phyloP scores from a whole-genome alignment of 2,888 invertebrate genomes.

The Hyposoter didymator region DNA sequence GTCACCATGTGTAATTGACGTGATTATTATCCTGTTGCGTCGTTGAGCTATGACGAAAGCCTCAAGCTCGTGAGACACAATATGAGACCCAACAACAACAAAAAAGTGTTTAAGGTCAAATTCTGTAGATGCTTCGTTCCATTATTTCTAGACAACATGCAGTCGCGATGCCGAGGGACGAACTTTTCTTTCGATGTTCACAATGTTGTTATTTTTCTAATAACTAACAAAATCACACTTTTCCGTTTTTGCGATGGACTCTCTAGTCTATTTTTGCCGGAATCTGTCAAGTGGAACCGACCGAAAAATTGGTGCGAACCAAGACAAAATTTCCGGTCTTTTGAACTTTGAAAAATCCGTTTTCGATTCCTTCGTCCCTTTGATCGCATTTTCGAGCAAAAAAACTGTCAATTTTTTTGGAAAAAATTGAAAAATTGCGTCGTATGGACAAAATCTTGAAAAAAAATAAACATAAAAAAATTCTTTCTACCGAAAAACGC shows the following conservation, averaged over 20 bases:
- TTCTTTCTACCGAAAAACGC: background rate
- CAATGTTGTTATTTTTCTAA: background rate
- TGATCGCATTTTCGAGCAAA: background rate
- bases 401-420: background rate
- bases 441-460: background rate
- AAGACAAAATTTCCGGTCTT: background rate
- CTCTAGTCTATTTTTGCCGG: no score
- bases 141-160: background rate
- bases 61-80: constrained; percentile 19
- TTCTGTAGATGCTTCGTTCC: background rate
- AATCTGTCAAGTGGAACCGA: background rate
- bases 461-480: background rate
- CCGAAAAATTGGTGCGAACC: no score
- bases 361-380: background rate
- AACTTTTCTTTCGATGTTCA: background rate
- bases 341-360: background rate
- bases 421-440: background rate
- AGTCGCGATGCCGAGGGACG: background rate
- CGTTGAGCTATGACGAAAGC: constrained; percentile 59
- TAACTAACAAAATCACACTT: background rate
- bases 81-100: constrained; percentile 18
- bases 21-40: constrained; percentile 53
- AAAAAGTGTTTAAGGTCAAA: background rate
- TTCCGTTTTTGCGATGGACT: background rate
- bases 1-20: constrained; percentile 48